Evolutionary conservation across 2,888 invertebrate species (phyloP).

Genomic region (Drosophila suboccidentalis): DNA sequence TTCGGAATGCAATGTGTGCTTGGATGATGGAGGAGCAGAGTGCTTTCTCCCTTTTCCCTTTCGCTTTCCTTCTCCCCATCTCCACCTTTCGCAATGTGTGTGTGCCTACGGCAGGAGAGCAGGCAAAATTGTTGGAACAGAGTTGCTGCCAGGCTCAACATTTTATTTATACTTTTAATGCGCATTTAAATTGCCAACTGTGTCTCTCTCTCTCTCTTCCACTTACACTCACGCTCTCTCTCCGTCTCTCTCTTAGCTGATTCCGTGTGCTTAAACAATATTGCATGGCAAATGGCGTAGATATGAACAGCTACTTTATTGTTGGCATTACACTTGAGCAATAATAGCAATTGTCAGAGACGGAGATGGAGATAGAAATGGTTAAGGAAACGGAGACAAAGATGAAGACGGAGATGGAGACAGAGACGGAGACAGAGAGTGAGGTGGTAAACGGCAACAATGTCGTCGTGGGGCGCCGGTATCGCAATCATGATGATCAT

Average conservation of each 20-base stretch:
- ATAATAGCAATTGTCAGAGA: constrained; percentile 64
- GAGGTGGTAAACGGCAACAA: constrained; percentile 12
- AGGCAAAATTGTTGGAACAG: background rate
- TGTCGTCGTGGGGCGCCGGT: constrained; percentile 29
- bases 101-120: background rate
- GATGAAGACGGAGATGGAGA: constrained; percentile 8
- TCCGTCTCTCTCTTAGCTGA: background rate
- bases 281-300: constrained; percentile 72
- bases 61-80: too few relatives aligned
- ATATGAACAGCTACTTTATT: constrained; percentile 73
- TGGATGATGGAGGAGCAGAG: constrained; percentile 25
- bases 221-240: background rate
- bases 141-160: constrained; percentile 33
- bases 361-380: constrained; percentile 4
- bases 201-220: constrained; percentile 5
- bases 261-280: constrained; percentile 60
- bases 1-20: constrained; percentile 49
- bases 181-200: constrained; percentile 58
- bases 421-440: background rate
- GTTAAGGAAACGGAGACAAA: background rate
- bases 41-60: background rate
- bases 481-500: constrained; percentile 56
- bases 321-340: constrained; percentile 72
- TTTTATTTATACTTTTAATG: constrained; percentile 67
- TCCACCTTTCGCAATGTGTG: too few relatives aligned